Conservation (phyloP, 1,140 invertebrate genomes). For the Drosophila nigrodunni region DNA sequence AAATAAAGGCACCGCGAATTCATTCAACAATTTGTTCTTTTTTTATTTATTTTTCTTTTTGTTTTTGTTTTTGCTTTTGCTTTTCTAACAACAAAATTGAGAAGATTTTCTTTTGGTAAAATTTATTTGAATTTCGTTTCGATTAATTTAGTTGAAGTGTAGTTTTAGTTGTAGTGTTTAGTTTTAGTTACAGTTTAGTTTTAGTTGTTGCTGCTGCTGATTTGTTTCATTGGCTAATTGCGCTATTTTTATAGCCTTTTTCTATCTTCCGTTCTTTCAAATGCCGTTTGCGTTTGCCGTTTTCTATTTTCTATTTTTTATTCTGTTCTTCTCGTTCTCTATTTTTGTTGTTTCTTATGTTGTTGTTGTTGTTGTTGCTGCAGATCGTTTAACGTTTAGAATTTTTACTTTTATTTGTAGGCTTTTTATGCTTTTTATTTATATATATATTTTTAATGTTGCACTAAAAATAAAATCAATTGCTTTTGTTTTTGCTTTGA, state of each 20-base stretch:
- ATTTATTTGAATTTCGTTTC: constrained; percentile 39
- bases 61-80: constrained; percentile 6
- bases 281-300: constrained; percentile 40
- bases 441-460: constrained; percentile 41
- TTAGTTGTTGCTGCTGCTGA: constrained; percentile 19
- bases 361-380: constrained; percentile 14
- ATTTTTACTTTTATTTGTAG: constrained; percentile 45
- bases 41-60: constrained; percentile 28
- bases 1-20: constrained; percentile 84
- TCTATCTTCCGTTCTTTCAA: constrained; percentile 45
- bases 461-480: constrained; percentile 79
- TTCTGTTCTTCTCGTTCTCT: constrained; percentile 52
- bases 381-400: constrained; percentile 31
- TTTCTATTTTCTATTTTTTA: constrained; percentile 38
- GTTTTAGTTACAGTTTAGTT: constrained; percentile 33
- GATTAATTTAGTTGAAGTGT: constrained; percentile 23
- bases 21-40: constrained; percentile 71
- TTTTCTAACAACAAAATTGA: constrained; percentile 4
- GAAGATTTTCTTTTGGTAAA: constrained; percentile 28
- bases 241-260: constrained; percentile 65
- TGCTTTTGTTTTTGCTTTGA: constrained; percentile 50
- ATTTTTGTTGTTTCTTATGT: constrained; percentile 29
- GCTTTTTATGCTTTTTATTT: constrained; percentile 46
- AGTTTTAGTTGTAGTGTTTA: constrained; percentile 19
- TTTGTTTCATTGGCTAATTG: constrained; percentile 76